These are phyloP conservation scores for Malthinus flaveolus DNA, from an alignment of 2,888 invertebrate genomes.

Conservation along the genomic window DNA sequence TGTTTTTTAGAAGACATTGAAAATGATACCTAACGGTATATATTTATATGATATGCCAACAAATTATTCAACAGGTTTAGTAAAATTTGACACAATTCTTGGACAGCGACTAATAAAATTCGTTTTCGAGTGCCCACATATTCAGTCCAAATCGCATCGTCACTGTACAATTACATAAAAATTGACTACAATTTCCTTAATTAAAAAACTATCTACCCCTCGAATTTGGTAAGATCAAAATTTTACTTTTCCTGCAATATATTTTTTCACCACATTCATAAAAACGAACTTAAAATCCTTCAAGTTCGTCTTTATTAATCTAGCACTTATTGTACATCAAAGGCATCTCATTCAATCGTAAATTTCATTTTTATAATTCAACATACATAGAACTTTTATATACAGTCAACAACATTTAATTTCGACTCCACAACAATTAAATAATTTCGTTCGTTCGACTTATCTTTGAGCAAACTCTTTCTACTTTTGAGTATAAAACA, in stretches of 20 bases:
- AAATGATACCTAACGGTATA: constrained; percentile 13
- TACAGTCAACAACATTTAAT: constrained; percentile 24
- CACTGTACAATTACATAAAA: too few species aligned
- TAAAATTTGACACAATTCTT: not conserved
- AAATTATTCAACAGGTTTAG: constrained; percentile 3
- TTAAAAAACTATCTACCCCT: too few species aligned
- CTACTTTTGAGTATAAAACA: not conserved
- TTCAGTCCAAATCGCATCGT: too few species aligned
- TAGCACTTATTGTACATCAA: constrained; percentile 26
- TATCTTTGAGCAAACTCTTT: constrained; percentile 10
- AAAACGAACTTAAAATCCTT: not conserved
- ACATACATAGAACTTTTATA: constrained; percentile 27
- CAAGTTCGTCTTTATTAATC: constrained; percentile 13
- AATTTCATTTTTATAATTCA: constrained; percentile 23
- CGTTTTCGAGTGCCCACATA: too few species aligned
- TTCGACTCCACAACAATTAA: not conserved
- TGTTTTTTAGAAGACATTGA: constrained; percentile 1
- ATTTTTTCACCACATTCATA: constrained; percentile 14
- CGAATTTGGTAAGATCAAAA: not conserved
- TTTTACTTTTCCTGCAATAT: constrained; percentile 4
- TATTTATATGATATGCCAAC: constrained; percentile 23
- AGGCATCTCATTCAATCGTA: constrained; percentile 23
- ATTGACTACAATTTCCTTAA: too few species aligned
- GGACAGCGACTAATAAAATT: not conserved
- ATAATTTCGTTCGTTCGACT: not conserved